Base-by-base conservation (phyloP, 1,140 invertebrate genomes). In the Spodoptera litura region DNA sequence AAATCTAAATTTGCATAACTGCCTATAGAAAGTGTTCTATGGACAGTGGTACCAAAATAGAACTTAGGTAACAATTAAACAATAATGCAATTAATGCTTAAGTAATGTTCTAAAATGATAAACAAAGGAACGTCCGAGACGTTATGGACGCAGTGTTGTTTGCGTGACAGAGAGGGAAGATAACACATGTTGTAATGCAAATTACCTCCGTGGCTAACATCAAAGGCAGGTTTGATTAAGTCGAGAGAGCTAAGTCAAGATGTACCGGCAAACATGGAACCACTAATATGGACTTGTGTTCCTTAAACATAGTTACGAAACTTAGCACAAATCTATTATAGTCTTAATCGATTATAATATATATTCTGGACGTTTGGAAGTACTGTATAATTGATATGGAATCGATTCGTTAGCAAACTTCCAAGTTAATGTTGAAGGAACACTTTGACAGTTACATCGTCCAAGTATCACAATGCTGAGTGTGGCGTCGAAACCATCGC, bases 221-320 rank as follows among this genome's bases (percentile, higher is more conserved):
- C 72, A 75, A 75, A 75, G 72, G 58, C 58, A 51, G 55, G 62
- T 77, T 66, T 77, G 74, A 77, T 66, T 66, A 66, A 77, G 62
- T 66, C 31, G 38, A 56, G 62, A 31, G 72, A 31, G 62, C 52
- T 66, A 68, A 52, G 68, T 56, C 51, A 72, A 64, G 61, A 77
- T 53, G 74, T 77, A 77, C 62, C 74, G 66, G 62, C 74, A 77
- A 77, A 77, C 74, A 77, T 38, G 72, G 20, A 27, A 27, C 55
- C 72, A 62, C 59, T 75, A 75, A 75, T 75, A 75, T n/a, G 44
- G 49, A 75, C 44, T 61, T 25, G 58, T 68, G 64, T 68, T 70
- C 66, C 66, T 44, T 72, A 35, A 62, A 64, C 56, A 75, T 75
- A 74, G 38, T 27, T 51, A 53, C 59, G 73, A 31, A 55, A 75